phyloP scores from a whole-genome alignment of 2,797 vertebrate species.

The Xiphorhynchus erythropygius region DNA sequence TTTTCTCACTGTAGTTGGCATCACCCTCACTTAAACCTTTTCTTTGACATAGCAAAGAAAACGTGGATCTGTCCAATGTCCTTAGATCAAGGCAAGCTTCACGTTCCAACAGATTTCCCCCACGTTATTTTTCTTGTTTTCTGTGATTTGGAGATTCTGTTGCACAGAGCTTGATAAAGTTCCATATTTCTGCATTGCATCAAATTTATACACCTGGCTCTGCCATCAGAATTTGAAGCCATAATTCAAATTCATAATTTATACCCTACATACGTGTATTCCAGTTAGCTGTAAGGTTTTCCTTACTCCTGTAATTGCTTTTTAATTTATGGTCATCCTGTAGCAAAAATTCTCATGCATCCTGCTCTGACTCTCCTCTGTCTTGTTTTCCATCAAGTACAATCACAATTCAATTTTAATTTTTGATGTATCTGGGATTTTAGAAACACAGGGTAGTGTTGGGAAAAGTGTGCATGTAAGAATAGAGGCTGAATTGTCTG shows the following conservation, averaged over 20 bases:
- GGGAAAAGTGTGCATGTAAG: not conserved
- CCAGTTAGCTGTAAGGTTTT: not conserved
- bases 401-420: not conserved
- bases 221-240: not conserved
- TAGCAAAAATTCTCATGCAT: not conserved
- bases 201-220: not conserved
- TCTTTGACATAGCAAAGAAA: not conserved
- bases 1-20: not conserved
- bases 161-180: not conserved
- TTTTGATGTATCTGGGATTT: not conserved
- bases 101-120: accelerated
- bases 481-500: not conserved
- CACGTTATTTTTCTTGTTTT: not conserved
- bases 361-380: not conserved
- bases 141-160: not conserved
- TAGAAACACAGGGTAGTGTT: accelerated
- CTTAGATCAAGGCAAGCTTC: not conserved
- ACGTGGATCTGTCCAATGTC: not conserved
- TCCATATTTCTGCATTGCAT: not conserved
- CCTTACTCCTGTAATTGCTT: not conserved
- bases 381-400: not conserved
- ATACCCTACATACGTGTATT: not conserved
- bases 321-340: not conserved
- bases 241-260: not conserved
- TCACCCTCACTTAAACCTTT: not conserved